Conservation (phyloP, 2,797 vertebrate genomes). For the Glossophaga mutica region DNA sequence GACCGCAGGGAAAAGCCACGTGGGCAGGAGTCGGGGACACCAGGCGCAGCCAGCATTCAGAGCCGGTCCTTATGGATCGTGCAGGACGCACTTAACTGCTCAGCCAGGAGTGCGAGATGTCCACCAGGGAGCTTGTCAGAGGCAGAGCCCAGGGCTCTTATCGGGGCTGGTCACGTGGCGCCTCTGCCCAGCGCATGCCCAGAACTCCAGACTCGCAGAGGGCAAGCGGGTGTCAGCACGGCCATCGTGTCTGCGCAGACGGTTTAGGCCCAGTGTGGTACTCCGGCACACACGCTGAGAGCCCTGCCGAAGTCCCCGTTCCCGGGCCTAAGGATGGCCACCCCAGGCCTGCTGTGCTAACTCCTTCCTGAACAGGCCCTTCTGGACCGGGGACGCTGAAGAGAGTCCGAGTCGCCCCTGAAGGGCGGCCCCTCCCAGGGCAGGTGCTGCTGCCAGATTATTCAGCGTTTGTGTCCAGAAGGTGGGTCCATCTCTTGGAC, state of each 20-base stretch:
- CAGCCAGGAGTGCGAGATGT: fast-evolving
- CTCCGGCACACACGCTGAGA: fast-evolving
- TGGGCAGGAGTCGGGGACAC: background rate
- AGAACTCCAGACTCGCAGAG: background rate
- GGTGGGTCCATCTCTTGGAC: no score
- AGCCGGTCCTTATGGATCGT: fast-evolving
- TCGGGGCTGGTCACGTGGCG: background rate
- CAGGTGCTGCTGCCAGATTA: background rate
- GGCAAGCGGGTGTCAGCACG: background rate
- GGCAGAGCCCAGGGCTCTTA: background rate
- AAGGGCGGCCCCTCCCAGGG: background rate
- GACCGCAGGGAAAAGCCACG: no score
- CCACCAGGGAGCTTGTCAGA: background rate
- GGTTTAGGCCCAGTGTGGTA: background rate
- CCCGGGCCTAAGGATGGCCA: background rate
- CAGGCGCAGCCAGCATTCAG: background rate
- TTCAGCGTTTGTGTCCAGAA: background rate
- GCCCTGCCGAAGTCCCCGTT: no score
- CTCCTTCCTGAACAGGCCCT: background rate
- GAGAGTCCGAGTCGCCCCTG: background rate
- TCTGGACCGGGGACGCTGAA: background rate
- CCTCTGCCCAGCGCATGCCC: background rate
- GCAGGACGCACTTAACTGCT: background rate
- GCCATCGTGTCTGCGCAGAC: fast-evolving
- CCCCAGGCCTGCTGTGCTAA: background rate